Conservation (phyloP, 2,888 invertebrate genomes). For the Pollenia angustigena region DNA sequence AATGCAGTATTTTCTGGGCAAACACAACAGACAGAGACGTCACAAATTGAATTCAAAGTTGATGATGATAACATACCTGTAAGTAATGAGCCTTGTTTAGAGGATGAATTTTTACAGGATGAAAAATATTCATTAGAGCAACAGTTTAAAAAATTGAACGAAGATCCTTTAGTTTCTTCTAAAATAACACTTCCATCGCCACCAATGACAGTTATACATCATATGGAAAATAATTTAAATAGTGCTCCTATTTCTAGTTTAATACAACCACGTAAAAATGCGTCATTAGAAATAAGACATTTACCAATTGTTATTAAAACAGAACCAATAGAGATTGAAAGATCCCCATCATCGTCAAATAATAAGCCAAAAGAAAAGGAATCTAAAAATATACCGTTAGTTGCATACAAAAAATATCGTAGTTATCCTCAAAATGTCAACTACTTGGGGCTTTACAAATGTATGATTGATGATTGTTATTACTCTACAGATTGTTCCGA, state of each 20-base stretch:
- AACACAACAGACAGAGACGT: neutral
- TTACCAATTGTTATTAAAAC: constrained; percentile 41
- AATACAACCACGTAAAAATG: neutral
- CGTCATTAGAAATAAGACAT: neutral
- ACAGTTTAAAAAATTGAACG: constrained; percentile 45
- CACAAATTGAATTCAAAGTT: constrained; percentile 51
- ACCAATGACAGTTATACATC: constrained; percentile 63
- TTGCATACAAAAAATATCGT: constrained; percentile 69
- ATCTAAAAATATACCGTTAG: neutral
- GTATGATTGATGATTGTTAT: constrained; percentile 75
- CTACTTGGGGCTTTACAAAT: constrained; percentile 77
- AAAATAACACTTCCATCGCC: neutral
- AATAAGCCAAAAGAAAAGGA: neutral
- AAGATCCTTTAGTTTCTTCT: neutral
- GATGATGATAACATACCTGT: constrained; percentile 70
- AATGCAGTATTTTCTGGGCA: neutral
- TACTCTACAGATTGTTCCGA: constrained; percentile 74
- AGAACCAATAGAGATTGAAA: constrained; percentile 23
- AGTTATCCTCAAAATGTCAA: constrained; percentile 63
- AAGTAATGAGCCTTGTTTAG: constrained; percentile 66
- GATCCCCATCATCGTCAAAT: constrained; percentile 8
- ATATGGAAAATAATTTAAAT: neutral
- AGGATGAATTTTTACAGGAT: constrained; percentile 57
- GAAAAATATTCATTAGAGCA: constrained; percentile 42
- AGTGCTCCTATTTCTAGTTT: neutral